These are phyloP conservation scores for Ischnura elegans DNA, from an alignment of 2,888 invertebrate species.

Conservation along the genomic window DNA sequence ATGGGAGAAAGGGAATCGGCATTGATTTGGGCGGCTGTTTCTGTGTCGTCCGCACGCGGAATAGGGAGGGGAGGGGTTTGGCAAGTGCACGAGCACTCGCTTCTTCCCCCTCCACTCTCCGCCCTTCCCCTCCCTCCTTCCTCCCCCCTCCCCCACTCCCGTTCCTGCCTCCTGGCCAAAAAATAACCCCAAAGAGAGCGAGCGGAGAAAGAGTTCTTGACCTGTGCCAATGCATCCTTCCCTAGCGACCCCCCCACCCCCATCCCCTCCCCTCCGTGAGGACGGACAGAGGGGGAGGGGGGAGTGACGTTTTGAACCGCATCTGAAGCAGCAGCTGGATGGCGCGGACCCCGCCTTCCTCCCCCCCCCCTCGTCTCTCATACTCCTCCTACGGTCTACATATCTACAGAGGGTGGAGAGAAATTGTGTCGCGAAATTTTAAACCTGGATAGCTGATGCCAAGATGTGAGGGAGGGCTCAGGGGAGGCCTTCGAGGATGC, in stretches of 20 bases:
- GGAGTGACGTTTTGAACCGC: neutral
- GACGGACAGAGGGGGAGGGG: neutral
- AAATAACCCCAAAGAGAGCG: neutral
- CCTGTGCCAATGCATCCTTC: neutral
- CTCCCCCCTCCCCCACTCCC: neutral
- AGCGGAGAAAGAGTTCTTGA: neutral
- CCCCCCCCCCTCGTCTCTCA: neutral
- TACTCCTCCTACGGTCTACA: neutral
- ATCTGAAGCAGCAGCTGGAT: neutral
- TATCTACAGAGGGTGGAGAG: no score
- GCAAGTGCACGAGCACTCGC: neutral
- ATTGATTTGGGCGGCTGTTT: neutral
- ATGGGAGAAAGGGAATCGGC: neutral
- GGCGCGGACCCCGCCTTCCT: neutral
- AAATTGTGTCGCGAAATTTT: no score
- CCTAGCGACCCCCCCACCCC: neutral
- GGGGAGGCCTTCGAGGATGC: no score
- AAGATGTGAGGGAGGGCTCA: no score
- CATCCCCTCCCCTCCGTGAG: neutral
- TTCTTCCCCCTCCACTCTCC: neutral
- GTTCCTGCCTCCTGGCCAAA: neutral
- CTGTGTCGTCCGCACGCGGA: neutral
- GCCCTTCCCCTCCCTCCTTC: neutral
- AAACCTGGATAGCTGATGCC: no score
- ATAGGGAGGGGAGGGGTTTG: neutral